Evolutionary conservation across 2,797 vertebrate species (phyloP).

Genomic region (Artibeus lituratus): DNA sequence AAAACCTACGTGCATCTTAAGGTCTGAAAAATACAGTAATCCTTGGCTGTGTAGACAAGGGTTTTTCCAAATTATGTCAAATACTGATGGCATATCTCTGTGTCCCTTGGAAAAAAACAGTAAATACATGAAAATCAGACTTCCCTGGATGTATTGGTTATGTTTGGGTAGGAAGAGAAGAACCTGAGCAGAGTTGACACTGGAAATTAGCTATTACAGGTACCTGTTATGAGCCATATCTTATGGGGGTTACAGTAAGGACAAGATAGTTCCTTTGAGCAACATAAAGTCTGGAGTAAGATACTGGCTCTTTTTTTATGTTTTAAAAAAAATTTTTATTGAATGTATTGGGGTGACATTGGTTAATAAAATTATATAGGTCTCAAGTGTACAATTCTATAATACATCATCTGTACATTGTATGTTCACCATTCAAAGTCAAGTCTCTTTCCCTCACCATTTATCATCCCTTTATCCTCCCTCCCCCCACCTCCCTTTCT

Average conservation of each 20-base stretch:
- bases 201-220: not conserved
- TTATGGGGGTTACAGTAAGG: not conserved
- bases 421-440: not conserved
- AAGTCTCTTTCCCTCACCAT: not conserved
- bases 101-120: not conserved
- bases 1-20: no score
- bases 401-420: not conserved
- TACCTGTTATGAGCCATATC: not conserved
- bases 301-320: not conserved
- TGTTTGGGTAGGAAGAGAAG: not conserved
- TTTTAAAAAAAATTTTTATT: not conserved
- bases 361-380: not conserved
- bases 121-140: not conserved
- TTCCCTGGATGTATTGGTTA: not conserved
- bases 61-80: not conserved
- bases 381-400: not conserved
- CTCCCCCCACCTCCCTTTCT: not conserved
- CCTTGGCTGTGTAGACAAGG: not conserved
- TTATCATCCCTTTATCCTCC: not conserved
- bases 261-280: not conserved
- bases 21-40: not conserved
- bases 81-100: not conserved
- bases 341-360: not conserved
- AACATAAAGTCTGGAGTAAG: not conserved
- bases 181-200: not conserved